Evolutionary conservation across 1,140 invertebrate genomes (phyloP), one percentile per base, ranked within the genome.

Genomic region (Drosophila baimaii): DNA sequence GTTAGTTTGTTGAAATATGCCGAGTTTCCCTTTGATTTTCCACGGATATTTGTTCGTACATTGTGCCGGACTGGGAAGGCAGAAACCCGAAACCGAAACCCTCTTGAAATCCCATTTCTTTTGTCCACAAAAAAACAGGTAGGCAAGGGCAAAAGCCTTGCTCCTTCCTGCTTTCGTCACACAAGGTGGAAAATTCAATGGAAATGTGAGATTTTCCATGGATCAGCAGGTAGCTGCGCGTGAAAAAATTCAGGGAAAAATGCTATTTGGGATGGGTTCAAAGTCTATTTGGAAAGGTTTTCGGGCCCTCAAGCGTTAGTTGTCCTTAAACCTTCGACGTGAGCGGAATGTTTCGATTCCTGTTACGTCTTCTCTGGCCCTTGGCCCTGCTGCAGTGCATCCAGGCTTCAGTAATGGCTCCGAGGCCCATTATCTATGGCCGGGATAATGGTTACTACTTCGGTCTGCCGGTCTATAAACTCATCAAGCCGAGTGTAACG

Each of bases 381-480:
- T 47, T 84, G 52, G 63, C 74, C 21, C 37, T 89, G 51, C 12
- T 89, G 23, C 69, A 90, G 39, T 76, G 69, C 51, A 75, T 81
- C 43, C 33, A 29, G 3, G 70, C 63, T 1, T 49, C 70, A 1
- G 54, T 64, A 2, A 43, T 79, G 19, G 33, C 69, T 3, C 17
- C 55, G 23, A 47, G 63, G 6, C 77, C 89, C 1, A 76, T 80
- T 10, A 83, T 91, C 49, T 81, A 78, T 66, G 81, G 79, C 9
- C 72, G 85, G 55, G 84, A 91, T 57, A 86, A 90, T 73, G 86
- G 72, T 8, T 35, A 77, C 9, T 86, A 82, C 44, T 90, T 79
- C 35, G 90, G 90, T 39, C 49, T 90, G 27, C 86, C 86, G 7
- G 72, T 90, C 17, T 90, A 86, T 15, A 79, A 82, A 19, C 49